Base-by-base conservation (phyloP, 2,113 vertebrate species). In the Lepus europaeus region DNA sequence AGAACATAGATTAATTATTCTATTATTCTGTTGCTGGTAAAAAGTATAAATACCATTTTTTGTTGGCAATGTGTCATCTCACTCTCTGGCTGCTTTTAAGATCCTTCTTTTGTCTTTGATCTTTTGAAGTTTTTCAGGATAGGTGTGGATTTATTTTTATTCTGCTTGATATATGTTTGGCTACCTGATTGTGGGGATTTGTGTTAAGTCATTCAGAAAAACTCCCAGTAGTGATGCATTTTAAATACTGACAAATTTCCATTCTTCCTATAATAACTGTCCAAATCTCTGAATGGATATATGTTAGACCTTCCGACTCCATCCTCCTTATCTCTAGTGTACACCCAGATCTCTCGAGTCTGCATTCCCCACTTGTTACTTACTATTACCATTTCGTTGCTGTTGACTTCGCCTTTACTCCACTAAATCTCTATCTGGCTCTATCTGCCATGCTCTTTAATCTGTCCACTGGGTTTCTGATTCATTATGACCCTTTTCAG, bases 101-200 rank as follows among this genome's bases (percentile, higher is more conserved):
- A 69, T 78, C 10, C 36, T 92, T 74, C 92, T 27, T 78, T 87
- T 93, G 82, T 90, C 81, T 92, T 90, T 92, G 31, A 45, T 31
- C 27, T 70, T 91, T 86, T 82, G 31, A 9, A n/a, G 27, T 76
- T 86, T 49, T 53, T 92, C 53, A 74, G 0, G 39, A 23, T 77
- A 31, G 29, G 5, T 78, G 22, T 70, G 2, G 9, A 74, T 59
- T 81, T 90, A 91, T 91, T 89, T 89, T 91, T 86, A 81, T 86
- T 33, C 45, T 81, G 3, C 2, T 63, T 72, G 20, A 70, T 87
- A 84, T 94, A 63, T 68, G 78, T 49, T 87, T 25, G 74, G 20
- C 11, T 56, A 49, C 14, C 49, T 83, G 66, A 5, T 89, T 49
- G 45, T 85, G 66, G 78, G 59, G 36, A 94, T 81, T 70, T 85